These are phyloP conservation scores for Gymnopithys bicolor DNA, from an alignment of 2,797 vertebrate genomes.

Conservation along the genomic window DNA sequence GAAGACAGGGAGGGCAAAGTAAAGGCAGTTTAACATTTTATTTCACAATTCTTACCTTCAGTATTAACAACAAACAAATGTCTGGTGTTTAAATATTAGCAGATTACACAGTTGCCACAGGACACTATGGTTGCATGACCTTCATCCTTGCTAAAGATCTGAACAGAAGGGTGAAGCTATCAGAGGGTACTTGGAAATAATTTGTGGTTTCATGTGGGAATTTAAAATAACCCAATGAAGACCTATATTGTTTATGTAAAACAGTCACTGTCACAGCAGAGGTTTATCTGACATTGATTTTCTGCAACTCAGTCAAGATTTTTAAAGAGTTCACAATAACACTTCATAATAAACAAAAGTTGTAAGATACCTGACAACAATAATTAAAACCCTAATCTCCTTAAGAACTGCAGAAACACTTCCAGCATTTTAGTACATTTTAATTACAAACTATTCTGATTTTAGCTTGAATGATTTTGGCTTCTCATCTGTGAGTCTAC, in stretches of 20 bases:
- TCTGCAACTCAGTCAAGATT: not conserved
- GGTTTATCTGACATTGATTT: not conserved
- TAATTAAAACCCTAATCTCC: slow-evolving; percentile 25
- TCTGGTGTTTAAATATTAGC: not conserved
- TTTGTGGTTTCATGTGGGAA: not conserved
- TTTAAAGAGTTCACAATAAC: not conserved
- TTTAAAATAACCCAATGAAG: not conserved
- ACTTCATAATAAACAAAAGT: not conserved
- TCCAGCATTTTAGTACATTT: slow-evolving; percentile 13
- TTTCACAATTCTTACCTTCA: slow-evolving; percentile 13
- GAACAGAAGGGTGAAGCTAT: not conserved
- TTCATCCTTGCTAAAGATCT: not conserved
- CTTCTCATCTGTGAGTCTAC: not conserved
- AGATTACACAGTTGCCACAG: not conserved
- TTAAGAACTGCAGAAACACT: not conserved
- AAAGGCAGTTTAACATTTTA: not conserved
- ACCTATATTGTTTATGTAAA: not conserved
- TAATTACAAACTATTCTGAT: slow-evolving; percentile 28
- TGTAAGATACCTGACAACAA: slow-evolving; percentile 13
- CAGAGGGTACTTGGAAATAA: not conserved
- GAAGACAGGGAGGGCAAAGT: not conserved
- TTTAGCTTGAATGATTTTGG: slow-evolving; percentile 34
- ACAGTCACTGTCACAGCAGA: not conserved
- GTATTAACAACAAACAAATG: not conserved
- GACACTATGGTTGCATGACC: not conserved